Conservation (phyloP, 2,888 invertebrate genomes). For the Nebria brevicollis region DNA sequence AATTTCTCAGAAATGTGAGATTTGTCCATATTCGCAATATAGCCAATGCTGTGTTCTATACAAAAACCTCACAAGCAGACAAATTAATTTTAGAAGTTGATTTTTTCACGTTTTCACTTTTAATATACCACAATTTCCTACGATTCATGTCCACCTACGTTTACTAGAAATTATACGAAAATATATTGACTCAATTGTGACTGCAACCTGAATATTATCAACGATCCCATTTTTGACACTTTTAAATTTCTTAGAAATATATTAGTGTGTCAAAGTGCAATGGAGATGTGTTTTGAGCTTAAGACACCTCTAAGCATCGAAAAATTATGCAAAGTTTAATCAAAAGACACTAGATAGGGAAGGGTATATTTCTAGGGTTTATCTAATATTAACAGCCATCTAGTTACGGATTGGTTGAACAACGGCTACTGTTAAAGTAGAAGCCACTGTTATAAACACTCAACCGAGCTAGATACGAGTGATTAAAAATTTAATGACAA, state of each 20-base stretch:
- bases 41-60: not conserved
- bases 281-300: not conserved
- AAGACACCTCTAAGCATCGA: not conserved
- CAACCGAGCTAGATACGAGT: not conserved
- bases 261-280: not conserved
- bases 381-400: constrained; percentile 29
- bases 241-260: not conserved
- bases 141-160: no score
- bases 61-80: not conserved
- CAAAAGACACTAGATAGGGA: constrained; percentile 23
- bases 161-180: no score
- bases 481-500: not conserved
- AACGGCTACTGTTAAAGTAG: constrained; percentile 19
- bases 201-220: no score
- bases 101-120: no score
- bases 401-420: constrained; percentile 25
- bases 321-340: constrained; percentile 1
- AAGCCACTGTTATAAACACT: not conserved
- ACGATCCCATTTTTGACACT: no score
- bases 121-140: no score
- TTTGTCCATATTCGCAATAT: not conserved
- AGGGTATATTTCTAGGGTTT: constrained; percentile 21
- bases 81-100: not conserved
- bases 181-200: no score
- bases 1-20: constrained; percentile 6